These are phyloP conservation scores for Phortica okadai DNA, from an alignment of 2,888 invertebrate genomes.

Conservation along the genomic window DNA sequence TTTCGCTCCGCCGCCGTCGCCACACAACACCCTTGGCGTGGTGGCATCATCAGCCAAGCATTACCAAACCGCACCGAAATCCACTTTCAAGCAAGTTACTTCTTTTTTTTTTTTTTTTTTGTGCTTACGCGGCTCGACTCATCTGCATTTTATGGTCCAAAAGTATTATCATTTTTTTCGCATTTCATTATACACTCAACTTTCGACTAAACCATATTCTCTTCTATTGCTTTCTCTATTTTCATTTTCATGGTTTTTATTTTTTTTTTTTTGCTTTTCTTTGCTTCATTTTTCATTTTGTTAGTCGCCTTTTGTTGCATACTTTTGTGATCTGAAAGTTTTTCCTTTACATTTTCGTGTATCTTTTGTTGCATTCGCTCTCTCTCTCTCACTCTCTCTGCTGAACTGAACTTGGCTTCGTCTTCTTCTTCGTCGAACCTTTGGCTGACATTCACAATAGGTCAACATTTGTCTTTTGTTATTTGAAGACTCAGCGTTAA, in stretches of 20 bases:
- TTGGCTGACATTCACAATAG: too few relatives aligned
- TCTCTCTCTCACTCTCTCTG: too few relatives aligned
- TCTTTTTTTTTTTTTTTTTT: constrained; percentile 50
- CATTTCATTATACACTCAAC: constrained; percentile 62
- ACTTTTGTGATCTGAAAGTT: too few relatives aligned
- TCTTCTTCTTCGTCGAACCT: too few relatives aligned
- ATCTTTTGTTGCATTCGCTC: too few relatives aligned
- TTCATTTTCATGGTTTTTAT: neutral
- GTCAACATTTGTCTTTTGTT: too few relatives aligned
- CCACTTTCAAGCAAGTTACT: constrained; percentile 4
- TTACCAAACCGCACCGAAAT: neutral
- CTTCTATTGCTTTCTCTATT: neutral
- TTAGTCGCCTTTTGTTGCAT: constrained; percentile 17
- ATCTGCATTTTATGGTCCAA: constrained; percentile 73
- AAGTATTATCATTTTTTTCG: constrained; percentile 71
- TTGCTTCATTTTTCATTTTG: neutral
- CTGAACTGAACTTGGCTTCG: too few relatives aligned
- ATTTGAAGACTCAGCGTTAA: too few relatives aligned
- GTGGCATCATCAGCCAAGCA: neutral
- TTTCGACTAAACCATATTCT: neutral
- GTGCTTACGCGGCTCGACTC: constrained; percentile 72
- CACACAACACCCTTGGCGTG: too few relatives aligned
- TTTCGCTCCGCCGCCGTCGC: neutral
- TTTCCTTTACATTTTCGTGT: too few relatives aligned
- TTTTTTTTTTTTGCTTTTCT: neutral